These are phyloP conservation scores for Melinaea marsaeus DNA, from an alignment of 2,888 invertebrate genomes.

Conservation along the genomic window DNA sequence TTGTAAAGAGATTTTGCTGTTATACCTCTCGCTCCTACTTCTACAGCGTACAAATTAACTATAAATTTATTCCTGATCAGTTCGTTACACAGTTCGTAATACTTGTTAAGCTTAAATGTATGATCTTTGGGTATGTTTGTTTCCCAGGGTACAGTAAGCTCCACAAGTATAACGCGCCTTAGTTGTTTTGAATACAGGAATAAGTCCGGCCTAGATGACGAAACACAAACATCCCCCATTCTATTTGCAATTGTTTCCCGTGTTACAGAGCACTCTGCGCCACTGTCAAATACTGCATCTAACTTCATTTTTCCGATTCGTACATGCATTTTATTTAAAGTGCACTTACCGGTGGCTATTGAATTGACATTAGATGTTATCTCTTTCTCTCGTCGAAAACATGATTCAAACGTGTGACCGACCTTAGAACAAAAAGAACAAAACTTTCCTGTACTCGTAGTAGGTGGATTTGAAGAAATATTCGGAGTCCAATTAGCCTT, in stretches of 20 bases:
- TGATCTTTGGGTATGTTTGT: too few species aligned
- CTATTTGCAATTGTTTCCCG: constrained; percentile 30
- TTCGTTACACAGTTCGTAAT: too few species aligned
- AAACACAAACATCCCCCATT: too few species aligned
- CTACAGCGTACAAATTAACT: too few species aligned
- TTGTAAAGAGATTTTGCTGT: too few species aligned
- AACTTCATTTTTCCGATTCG: constrained; percentile 20
- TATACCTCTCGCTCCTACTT: too few species aligned
- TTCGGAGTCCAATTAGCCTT: background rate
- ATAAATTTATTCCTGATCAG: too few species aligned
- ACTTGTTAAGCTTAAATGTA: too few species aligned
- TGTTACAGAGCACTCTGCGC: constrained; percentile 36
- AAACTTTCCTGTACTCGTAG: background rate
- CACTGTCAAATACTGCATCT: constrained; percentile 36
- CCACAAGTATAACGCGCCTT: too few species aligned
- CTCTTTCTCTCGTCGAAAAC: constrained; percentile 31
- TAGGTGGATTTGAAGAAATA: background rate
- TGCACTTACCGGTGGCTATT: constrained; percentile 23
- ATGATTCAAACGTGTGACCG: constrained; percentile 33
- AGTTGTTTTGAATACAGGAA: too few species aligned
- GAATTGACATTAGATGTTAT: constrained; percentile 32
- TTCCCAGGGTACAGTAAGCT: too few species aligned
- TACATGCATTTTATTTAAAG: constrained; percentile 20
- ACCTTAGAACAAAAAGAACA: constrained; percentile 31
- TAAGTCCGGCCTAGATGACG: too few species aligned